Conservation (phyloP, 1,140 invertebrate species). For the Xylocopa sonorina region DNA sequence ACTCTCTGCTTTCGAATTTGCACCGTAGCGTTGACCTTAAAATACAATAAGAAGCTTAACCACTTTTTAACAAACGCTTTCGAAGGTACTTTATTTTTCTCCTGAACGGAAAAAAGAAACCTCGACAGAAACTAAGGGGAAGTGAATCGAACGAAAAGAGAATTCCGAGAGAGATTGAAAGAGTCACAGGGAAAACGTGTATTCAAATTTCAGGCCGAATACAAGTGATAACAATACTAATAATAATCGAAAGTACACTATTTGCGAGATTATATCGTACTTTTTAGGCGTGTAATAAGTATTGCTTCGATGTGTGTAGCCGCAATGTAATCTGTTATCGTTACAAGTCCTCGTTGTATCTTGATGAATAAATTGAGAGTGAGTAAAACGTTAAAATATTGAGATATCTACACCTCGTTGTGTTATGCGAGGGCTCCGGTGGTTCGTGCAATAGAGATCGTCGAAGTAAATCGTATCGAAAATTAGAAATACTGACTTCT, state of each 20-base stretch:
- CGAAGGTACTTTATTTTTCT: constrained; percentile 45
- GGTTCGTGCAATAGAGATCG: background rate
- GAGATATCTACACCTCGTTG: constrained; percentile 41
- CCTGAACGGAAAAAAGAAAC: background rate
- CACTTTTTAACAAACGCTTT: constrained; percentile 37
- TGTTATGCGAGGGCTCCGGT: constrained; percentile 10
- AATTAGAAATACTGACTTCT: background rate
- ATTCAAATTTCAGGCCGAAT: too few species aligned
- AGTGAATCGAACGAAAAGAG: background rate
- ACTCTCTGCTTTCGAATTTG: constrained; percentile 61
- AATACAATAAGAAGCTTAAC: constrained; percentile 35
- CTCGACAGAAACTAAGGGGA: background rate
- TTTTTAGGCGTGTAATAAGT: constrained; percentile 48
- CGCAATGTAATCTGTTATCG: constrained; percentile 60
- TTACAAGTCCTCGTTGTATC: constrained; percentile 62
- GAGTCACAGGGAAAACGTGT: background rate
- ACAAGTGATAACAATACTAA: too few species aligned
- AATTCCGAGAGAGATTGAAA: background rate
- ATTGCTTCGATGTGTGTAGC: constrained; percentile 60
- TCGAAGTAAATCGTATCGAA: background rate
- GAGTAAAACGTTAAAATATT: constrained; percentile 57
- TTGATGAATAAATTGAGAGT: constrained; percentile 65
- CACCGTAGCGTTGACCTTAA: constrained; percentile 35
- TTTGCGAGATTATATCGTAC: constrained; percentile 46
- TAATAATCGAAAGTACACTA: constrained; percentile 24